These are phyloP conservation scores for Palythoa heliodiscus DNA, from an alignment of 92 coral and sea anemone species.

Conservation along the genomic window DNA sequence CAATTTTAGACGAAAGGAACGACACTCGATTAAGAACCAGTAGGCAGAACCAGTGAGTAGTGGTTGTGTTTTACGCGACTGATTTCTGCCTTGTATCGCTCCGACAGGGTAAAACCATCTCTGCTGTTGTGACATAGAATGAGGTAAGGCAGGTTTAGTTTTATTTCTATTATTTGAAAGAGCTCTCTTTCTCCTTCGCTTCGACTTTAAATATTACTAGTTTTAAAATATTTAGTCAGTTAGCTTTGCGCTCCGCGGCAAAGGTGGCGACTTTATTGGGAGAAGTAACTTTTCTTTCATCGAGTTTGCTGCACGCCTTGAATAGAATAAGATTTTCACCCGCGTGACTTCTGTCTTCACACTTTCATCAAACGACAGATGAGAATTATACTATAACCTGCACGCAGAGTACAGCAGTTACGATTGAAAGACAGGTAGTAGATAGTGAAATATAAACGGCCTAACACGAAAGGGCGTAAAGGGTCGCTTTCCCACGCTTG, in stretches of 20 bases:
- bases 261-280: not conserved
- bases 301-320: not conserved
- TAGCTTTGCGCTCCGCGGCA: not conserved
- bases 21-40: not conserved
- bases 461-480: not conserved
- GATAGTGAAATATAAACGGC: not conserved
- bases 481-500: constrained; percentile 48
- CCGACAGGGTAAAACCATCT: constrained; percentile 11
- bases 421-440: constrained; percentile 7
- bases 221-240: not conserved
- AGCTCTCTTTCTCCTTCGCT: not conserved
- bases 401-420: not conserved
- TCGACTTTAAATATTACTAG: not conserved
- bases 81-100: constrained; percentile 7
- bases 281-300: constrained; percentile 1
- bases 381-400: not conserved
- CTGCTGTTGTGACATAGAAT: not conserved
- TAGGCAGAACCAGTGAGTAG: not conserved
- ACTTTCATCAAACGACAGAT: not conserved
- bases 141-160: constrained; percentile 21
- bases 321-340: not conserved
- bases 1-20: not conserved
- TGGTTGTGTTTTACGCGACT: not conserved
- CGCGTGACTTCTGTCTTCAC: constrained; percentile 20
- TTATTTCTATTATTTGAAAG: not conserved